These are phyloP conservation scores for Mantis religiosa DNA, from an alignment of 2,888 invertebrate genomes.

Conservation along the genomic window DNA sequence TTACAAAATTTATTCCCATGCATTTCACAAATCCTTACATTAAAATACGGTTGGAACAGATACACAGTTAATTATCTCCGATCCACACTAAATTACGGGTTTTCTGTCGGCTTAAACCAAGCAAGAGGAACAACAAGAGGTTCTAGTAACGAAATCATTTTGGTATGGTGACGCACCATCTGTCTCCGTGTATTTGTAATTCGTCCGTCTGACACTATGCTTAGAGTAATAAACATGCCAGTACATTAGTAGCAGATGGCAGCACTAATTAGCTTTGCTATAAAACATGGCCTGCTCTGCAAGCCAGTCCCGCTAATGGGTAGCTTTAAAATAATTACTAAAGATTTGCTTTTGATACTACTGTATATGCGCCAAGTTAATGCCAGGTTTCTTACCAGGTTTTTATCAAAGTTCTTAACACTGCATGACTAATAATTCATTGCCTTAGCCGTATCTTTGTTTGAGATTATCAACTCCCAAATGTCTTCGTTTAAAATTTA, in stretches of 20 bases:
- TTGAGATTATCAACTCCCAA: too few relatives aligned
- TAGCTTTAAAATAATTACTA: background rate
- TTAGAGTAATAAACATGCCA: background rate
- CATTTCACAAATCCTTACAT: too few relatives aligned
- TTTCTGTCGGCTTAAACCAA: background rate
- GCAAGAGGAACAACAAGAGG: background rate
- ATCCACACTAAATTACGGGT: background rate
- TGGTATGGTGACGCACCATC: background rate
- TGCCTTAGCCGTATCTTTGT: too few relatives aligned
- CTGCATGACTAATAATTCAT: too few relatives aligned
- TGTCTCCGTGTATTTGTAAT: background rate
- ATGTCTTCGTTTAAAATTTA: too few relatives aligned
- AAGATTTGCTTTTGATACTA: background rate
- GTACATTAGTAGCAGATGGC: background rate
- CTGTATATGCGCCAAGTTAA: background rate
- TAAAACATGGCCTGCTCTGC: background rate
- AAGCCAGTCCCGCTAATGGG: background rate
- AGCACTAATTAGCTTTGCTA: background rate
- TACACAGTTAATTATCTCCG: too few relatives aligned
- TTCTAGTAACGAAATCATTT: background rate
- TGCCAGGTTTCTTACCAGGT: background rate
- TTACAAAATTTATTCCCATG: too few relatives aligned
- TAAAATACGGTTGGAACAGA: too few relatives aligned
- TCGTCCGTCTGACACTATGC: background rate
- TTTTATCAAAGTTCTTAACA: too few relatives aligned